A percentile compares a stretch with the other conserved stretches of the same genome.
These are phyloP conservation scores for Drosophila tripunctata DNA, from an alignment of 2,888 invertebrate species.

Conservation along the genomic window DNA sequence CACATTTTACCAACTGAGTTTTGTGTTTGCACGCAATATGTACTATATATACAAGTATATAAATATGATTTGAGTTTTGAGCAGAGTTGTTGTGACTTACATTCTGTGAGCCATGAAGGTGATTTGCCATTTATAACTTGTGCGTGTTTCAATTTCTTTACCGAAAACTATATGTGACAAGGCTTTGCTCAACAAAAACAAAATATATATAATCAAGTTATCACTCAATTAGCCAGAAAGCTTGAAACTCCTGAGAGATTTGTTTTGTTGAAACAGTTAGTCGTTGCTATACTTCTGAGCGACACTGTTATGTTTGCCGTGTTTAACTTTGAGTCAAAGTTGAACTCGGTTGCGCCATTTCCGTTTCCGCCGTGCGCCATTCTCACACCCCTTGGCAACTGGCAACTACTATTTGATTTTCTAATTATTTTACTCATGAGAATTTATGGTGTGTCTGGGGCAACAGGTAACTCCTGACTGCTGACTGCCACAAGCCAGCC, in stretches of 20 bases:
- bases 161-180: not conserved
- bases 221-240: slow-evolving; percentile 7
- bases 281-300: not conserved
- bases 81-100: slow-evolving; percentile 4
- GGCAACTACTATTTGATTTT: slow-evolving; percentile 65
- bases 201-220: slow-evolving; percentile 6
- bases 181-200: not conserved
- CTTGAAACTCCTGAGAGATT: not conserved
- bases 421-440: slow-evolving; percentile 79
- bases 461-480: slow-evolving; percentile 61
- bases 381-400: slow-evolving; percentile 22
- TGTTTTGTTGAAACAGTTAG: not conserved
- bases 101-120: slow-evolving; percentile 3
- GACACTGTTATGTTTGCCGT: slow-evolving; percentile 28
- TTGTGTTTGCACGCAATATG: slow-evolving; percentile 19
- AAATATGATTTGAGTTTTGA: not conserved
- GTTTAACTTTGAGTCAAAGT: slow-evolving; percentile 38
- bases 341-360: slow-evolving; percentile 49
- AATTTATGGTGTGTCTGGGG: slow-evolving; percentile 60
- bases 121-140: not conserved
- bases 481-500: not conserved
- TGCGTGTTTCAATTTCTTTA: slow-evolving; percentile 10
- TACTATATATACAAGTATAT: not conserved
- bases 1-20: slow-evolving; percentile 6
- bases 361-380: slow-evolving; percentile 44